Conservation (phyloP, 2,113 vertebrate genomes). For the Catharus minimus region DNA sequence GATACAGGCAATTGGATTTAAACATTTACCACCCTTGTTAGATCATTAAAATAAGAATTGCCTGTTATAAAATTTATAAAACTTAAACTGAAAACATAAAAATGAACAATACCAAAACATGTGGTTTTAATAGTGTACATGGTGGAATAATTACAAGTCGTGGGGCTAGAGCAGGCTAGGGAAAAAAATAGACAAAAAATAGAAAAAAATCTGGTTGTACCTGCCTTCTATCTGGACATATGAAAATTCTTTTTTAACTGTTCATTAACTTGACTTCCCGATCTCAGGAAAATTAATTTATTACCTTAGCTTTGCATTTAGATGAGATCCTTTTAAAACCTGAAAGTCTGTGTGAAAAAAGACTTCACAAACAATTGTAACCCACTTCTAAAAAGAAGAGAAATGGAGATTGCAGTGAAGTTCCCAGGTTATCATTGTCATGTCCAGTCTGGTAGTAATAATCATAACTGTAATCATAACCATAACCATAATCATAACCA, state of each 20-base stretch:
- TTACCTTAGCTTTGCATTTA: not conserved
- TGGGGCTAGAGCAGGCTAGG: not conserved
- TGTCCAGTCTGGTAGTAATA: not conserved
- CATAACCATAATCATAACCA: not conserved
- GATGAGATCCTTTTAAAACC: not conserved
- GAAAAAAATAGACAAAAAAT: not conserved
- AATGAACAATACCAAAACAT: constrained; percentile 15
- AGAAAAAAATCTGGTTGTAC: not conserved
- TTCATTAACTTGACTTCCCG: not conserved
- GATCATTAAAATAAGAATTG: constrained; percentile 15
- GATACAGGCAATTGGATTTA: constrained; percentile 43
- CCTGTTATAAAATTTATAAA: constrained; percentile 43
- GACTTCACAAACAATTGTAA: not conserved
- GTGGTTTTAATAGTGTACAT: not conserved
- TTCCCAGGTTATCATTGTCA: not conserved
- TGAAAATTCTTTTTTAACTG: not conserved
- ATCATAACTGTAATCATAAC: not conserved
- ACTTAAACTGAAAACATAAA: constrained; percentile 35
- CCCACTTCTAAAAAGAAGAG: not conserved
- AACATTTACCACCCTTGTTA: constrained; percentile 15
- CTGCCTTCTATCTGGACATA: not conserved
- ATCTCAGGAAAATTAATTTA: not conserved
- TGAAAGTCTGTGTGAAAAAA: not conserved
- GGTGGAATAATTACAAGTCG: constrained; percentile 13
- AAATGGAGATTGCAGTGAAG: not conserved